Base-by-base conservation (phyloP, 2,113 vertebrate species). In the Gila orcuttii region DNA sequence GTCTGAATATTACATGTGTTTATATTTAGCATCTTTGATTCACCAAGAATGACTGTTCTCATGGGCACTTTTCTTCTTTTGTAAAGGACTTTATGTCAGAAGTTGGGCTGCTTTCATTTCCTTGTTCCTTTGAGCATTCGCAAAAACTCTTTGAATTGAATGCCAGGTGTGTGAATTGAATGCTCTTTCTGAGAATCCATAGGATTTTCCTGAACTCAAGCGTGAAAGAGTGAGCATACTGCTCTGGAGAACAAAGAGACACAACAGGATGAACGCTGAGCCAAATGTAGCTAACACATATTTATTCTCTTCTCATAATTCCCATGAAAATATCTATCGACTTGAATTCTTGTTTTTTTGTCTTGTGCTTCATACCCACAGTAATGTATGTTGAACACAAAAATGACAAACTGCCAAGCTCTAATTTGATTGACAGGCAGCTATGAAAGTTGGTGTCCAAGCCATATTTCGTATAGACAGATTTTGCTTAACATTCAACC, bases 341-440 rank as follows among this genome's bases (percentile, higher is more conserved):
- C 21, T 64, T 77, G 79, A 55, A 76, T 81, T 78, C 80, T 68
- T 82, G 71, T 59, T 82, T 55, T 79, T 79, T 87, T 42, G 86
- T 85, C 82, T 79, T 85, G 36, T 73, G 57, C 50, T 12, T 69
- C 45, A 52, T 11, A 69, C 28, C 64, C 45, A 78, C 73, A 66
- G 59, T 85, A 19, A 78, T 78, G 74, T 45, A 39, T 77, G 68
- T 78, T 45, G 33, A 42, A 23, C 15, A 59, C 42, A 84, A 76
- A 60, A 60, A 60, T 3, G 11, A 36, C 33, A 31, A 79, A 60
- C 55, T 42, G 33, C 31, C 28, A 39, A 79, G 33, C 55, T 57
- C 2, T 60, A 79, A 57, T 60, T 60, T 60, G 47, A 52, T 55
- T 74, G 69, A 23, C 21, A 45, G 39, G 11, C 21, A n/a, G 9